A percentile compares a stretch with the other conserved stretches of the same genome.
Conservation (phyloP, 2,888 invertebrate genomes). For the Tenthredo mesomela region DNA sequence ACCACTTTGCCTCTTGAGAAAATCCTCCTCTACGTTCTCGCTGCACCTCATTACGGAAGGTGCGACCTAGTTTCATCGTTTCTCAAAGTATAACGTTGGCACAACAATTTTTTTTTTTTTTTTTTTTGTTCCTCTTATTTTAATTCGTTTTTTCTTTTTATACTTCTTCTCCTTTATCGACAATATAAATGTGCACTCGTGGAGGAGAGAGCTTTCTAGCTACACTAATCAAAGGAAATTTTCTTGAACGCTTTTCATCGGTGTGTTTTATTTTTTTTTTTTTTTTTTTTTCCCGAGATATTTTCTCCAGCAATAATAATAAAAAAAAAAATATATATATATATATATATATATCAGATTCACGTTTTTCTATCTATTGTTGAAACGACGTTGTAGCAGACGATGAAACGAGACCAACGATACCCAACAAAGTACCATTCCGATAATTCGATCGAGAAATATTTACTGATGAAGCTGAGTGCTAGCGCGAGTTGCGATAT, state of each 20-base stretch:
- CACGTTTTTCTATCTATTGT: neutral
- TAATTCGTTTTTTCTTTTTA: neutral
- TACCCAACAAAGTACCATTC: neutral
- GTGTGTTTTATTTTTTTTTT: neutral
- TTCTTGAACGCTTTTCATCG: neutral
- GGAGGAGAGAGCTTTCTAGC: neutral
- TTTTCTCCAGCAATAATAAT: neutral
- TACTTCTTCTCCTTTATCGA: neutral
- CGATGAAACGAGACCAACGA: neutral
- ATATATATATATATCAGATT: neutral
- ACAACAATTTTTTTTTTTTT: neutral
- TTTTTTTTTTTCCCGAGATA: neutral
- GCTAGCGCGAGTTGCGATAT: neutral
- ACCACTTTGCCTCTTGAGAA: slow-evolving; percentile 7
- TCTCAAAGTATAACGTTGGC: slow-evolving; percentile 24
- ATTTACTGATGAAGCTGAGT: neutral
- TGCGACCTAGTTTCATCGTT: slow-evolving; percentile 35
- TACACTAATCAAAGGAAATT: neutral
- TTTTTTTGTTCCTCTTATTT: neutral
- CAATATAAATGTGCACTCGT: neutral
- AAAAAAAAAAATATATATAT: neutral
- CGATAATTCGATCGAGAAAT: neutral
- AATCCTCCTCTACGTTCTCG: neutral
- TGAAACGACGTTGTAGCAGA: neutral
- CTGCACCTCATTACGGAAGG: slow-evolving; percentile 12